Base-by-base conservation (phyloP, 2,113 vertebrate genomes). In the Willisornis vidua region DNA sequence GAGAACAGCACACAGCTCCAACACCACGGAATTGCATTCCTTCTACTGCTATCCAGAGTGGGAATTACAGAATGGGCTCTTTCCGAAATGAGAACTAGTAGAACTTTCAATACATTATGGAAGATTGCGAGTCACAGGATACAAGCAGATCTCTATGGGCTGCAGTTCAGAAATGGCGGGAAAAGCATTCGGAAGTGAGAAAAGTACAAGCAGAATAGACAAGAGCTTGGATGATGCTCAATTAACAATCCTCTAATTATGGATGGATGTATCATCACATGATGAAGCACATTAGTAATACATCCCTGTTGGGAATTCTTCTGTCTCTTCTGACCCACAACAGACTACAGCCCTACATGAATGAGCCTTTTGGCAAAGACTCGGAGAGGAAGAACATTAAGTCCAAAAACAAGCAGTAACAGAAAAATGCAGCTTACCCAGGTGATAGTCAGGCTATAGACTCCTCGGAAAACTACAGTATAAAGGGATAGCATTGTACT, bases 401-500 rank as follows among this genome's bases (percentile, higher is more conserved):
- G 28, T 81, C 76, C 65, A 90, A 91, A 92, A 91, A 81, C 93
- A 88, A 94, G 79, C 92, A 93, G 79, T 85, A 93, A 96, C 67
- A 85, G 43, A 94, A 95, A 96, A 95, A 95, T 93, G 63, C 70
- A 91, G 94, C 95, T 97, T 96, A 97, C 93, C 91, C 92, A 96
- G 86, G 80, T 89, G 96, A 91, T 23, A 97, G 51, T 96, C 96
- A 95, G 84, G 90, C 84, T 97, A 94, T 39, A 93, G 81, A 96
- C 86, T 94, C 95, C 93, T 96, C 54, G 84, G 93, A 95, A 96
- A 95, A 97, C 95, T 96, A 96, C 90, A 97, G 92, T 67, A 96
- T 76, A 96, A 97, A 97, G 96, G 96, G 78, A 96, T 86, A 97
- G 94, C 35, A 19, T 91, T 97, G 95, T 96, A 94, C 84, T 94